Evolutionary conservation across 2,113 vertebrate genomes (phyloP).

Genomic region (Athene noctua): DNA sequence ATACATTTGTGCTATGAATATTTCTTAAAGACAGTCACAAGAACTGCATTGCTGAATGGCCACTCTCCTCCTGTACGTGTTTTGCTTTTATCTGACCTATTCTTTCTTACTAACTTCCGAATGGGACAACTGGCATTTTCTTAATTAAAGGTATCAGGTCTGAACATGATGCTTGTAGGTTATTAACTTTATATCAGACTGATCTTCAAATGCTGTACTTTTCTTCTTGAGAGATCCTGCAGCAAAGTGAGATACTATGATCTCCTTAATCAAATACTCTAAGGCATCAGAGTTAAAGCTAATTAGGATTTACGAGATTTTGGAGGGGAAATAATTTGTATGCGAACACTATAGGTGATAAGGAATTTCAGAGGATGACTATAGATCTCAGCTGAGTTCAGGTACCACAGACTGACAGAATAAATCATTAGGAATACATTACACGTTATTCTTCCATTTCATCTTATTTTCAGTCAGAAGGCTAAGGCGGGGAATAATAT

Average conservation of each 20-base stretch:
- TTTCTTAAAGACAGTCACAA: background rate
- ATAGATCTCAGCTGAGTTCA: background rate
- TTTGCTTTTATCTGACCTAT: background rate
- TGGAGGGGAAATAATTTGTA: background rate
- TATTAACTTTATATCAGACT: background rate
- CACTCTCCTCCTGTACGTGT: background rate
- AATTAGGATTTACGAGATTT: slow-evolving; percentile 31
- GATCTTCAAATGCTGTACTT: background rate
- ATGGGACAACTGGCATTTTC: background rate
- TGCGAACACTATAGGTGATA: background rate
- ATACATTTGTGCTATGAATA: background rate
- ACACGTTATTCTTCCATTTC: background rate
- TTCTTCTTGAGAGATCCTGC: background rate
- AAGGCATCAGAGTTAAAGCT: background rate
- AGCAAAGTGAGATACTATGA: background rate
- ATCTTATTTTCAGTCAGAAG: background rate
- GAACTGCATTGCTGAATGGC: background rate
- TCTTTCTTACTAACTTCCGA: background rate
- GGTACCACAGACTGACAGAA: background rate
- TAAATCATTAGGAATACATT: background rate
- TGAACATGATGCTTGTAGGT: background rate
- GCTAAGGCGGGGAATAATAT: background rate
- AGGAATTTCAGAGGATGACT: background rate
- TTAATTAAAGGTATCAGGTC: background rate
- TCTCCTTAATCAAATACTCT: background rate